Conservation (phyloP, 2,888 invertebrate species). For the Peribatodes rhomboidaria region DNA sequence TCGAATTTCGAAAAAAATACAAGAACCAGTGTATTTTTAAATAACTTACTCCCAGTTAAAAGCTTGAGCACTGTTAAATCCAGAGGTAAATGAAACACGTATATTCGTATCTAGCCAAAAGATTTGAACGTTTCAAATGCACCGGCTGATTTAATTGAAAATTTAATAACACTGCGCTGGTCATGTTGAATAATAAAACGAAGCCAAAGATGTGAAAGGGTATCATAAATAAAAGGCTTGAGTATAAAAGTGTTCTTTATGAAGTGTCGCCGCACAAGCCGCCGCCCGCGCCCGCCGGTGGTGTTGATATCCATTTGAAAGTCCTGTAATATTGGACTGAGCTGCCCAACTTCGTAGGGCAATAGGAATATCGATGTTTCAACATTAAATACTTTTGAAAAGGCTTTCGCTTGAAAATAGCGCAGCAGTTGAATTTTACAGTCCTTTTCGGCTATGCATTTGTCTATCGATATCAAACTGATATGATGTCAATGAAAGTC, state of each 20-base stretch:
- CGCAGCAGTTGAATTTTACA: neutral
- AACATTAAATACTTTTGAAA: neutral
- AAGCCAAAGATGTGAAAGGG: constrained; percentile 78
- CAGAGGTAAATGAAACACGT: no score
- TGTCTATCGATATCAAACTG: neutral
- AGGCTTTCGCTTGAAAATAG: neutral
- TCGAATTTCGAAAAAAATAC: neutral
- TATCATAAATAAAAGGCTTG: constrained; percentile 84
- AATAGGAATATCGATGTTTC: constrained; percentile 48
- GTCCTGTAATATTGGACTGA: constrained; percentile 80
- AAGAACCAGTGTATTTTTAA: neutral
- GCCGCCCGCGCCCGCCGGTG: constrained; percentile 63
- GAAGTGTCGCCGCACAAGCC: constrained; percentile 80
- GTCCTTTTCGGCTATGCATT: neutral
- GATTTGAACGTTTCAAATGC: constrained; percentile 4
- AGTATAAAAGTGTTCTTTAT: constrained; percentile 85
- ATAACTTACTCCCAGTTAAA: neutral
- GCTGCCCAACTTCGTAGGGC: constrained; percentile 56
- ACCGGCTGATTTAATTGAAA: constrained; percentile 60
- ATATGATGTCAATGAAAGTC: no score
- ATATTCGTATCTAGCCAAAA: neutral
- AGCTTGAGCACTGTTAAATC: neutral
- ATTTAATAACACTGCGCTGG: constrained; percentile 67
- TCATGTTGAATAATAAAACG: constrained; percentile 73
- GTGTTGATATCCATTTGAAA: constrained; percentile 83